phyloP scores from a whole-genome alignment of 2,113 vertebrate genomes.

The Eira barbara region DNA sequence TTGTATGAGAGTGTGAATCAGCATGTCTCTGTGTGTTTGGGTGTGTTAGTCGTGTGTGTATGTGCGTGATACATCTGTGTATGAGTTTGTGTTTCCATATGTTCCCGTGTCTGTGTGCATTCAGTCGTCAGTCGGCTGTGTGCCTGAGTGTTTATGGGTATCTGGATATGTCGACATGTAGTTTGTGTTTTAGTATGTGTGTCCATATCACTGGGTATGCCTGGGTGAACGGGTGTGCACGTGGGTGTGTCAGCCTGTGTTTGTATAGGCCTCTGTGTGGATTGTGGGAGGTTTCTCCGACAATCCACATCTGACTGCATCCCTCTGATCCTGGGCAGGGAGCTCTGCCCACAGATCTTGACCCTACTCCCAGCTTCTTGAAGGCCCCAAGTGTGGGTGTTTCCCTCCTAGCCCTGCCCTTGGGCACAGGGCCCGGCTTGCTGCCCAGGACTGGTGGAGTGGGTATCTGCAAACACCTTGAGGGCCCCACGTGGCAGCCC shows the following conservation, averaged over 20 bases:
- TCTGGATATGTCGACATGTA: neutral
- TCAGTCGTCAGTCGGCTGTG: neutral
- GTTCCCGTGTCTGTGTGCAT: neutral
- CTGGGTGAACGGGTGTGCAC: neutral
- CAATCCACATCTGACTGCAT: neutral
- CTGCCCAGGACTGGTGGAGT: slow-evolving; percentile 8
- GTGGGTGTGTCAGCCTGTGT: neutral
- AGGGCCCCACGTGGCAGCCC: neutral
- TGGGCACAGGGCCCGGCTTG: slow-evolving; percentile 52
- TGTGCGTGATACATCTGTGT: neutral
- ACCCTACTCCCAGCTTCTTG: neutral
- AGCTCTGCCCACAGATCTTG: neutral
- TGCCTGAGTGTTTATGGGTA: neutral
- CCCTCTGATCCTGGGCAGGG: neutral
- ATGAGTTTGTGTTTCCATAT: neutral
- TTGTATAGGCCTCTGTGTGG: neutral
- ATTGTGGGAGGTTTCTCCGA: neutral
- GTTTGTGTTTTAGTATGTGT: neutral
- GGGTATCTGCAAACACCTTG: slow-evolving; percentile 49
- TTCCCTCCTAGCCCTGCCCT: neutral
- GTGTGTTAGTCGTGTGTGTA: neutral
- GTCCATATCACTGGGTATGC: neutral
- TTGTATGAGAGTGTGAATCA: neutral
- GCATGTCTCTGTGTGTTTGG: neutral
- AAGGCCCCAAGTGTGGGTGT: slow-evolving; percentile 6